phyloP scores from a whole-genome alignment of 1,140 invertebrate genomes.

The Bathynomus jamesi region DNA sequence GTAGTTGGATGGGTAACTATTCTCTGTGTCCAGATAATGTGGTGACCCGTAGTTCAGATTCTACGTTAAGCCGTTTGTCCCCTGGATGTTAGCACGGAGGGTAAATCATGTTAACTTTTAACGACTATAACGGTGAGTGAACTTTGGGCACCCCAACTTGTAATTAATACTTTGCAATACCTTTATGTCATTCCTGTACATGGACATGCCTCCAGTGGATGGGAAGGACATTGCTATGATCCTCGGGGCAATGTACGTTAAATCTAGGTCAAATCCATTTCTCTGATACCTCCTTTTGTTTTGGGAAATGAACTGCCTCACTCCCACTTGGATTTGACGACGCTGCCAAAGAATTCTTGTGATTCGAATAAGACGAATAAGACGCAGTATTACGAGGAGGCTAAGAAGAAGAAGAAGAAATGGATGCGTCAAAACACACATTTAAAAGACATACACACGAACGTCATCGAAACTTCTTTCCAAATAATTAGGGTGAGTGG shows the following conservation, averaged over 20 bases:
- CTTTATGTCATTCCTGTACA: conserved; percentile 54
- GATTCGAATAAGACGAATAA: conserved; percentile 47
- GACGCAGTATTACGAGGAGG: conserved; percentile 45
- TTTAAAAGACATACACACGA: too few relatives aligned
- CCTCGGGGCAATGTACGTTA: conserved; percentile 53
- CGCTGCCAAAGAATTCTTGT: conserved; percentile 45
- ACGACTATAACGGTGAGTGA: too few relatives aligned
- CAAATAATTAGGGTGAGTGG: too few relatives aligned
- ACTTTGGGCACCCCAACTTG: too few relatives aligned
- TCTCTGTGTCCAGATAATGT: too few relatives aligned
- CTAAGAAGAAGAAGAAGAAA: conserved; percentile 38
- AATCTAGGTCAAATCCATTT: conserved; percentile 54
- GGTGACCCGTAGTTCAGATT: too few relatives aligned
- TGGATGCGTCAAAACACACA: neutral
- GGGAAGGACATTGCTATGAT: conserved; percentile 59
- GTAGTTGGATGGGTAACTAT: too few relatives aligned
- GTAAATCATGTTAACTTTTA: too few relatives aligned
- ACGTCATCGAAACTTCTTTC: too few relatives aligned
- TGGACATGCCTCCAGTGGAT: conserved; percentile 49
- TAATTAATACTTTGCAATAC: too few relatives aligned
- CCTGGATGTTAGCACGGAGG: too few relatives aligned
- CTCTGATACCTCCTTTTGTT: conserved; percentile 52
- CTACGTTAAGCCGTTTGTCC: too few relatives aligned
- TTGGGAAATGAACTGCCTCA: conserved; percentile 50
- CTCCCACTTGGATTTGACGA: conserved; percentile 46